Conservation (phyloP, 2,113 vertebrate genomes). For the Monopterus albus region DNA sequence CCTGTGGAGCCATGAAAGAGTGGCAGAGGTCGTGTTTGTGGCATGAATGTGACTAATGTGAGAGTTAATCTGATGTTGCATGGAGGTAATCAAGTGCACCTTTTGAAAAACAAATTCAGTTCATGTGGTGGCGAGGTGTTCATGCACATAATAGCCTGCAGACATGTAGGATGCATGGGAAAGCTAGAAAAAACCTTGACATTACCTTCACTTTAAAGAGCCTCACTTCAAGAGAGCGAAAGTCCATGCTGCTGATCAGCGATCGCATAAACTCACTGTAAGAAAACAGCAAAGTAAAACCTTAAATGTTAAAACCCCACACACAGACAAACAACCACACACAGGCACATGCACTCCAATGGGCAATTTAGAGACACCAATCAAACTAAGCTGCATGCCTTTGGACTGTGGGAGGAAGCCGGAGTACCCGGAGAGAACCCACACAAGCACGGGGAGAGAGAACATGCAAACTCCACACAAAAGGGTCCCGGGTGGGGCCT, state of each 20-base stretch:
- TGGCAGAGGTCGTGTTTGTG: conserved; percentile 31
- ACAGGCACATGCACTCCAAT: too few species aligned
- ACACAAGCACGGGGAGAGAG: too few species aligned
- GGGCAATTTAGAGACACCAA: too few species aligned
- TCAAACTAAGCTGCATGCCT: too few species aligned
- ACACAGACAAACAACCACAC: too few species aligned
- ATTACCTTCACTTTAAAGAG: conserved; percentile 80
- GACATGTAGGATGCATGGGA: background rate
- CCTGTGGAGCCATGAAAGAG: conserved; percentile 32
- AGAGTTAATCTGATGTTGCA: conserved; percentile 46
- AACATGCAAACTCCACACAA: too few species aligned
- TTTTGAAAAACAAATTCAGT: conserved; percentile 30
- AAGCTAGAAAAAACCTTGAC: background rate
- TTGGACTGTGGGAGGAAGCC: too few species aligned
- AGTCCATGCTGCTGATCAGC: conserved; percentile 74
- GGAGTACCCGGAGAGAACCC: too few species aligned
- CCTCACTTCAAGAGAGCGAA: conserved; percentile 77
- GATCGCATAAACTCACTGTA: conserved; percentile 79
- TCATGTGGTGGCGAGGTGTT: conserved; percentile 2
- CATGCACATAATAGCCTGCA: too few species aligned
- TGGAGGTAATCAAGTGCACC: conserved; percentile 25
- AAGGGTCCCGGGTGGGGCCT: too few species aligned
- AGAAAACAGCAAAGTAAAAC: background rate
- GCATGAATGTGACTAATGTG: conserved; percentile 44
- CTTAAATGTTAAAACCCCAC: background rate